These are phyloP conservation scores for Sesamia inferens DNA, from an alignment of 2,888 invertebrate genomes.

Conservation along the genomic window DNA sequence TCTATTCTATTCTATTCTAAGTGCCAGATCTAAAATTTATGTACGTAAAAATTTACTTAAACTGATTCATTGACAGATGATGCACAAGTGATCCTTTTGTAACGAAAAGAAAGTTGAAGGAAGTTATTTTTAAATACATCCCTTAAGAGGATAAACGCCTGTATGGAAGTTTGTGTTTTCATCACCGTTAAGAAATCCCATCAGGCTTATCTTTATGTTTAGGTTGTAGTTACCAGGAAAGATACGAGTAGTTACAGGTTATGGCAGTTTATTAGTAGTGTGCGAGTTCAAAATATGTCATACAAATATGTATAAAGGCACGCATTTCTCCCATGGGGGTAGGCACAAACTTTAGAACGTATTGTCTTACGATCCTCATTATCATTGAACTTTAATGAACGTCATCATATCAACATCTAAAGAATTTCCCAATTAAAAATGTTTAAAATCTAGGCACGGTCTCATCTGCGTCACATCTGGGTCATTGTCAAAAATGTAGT, in stretches of 20 bases:
- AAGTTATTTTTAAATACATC: neutral
- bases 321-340: neutral
- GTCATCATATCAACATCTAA: too few relatives aligned
- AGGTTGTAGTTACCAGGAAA: neutral
- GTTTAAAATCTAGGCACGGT: too few relatives aligned
- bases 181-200: neutral
- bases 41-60: neutral
- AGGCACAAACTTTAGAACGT: neutral
- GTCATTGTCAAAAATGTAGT: too few relatives aligned
- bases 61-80: neutral
- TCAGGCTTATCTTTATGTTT: neutral
- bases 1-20: too few relatives aligned
- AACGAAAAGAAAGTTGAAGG: neutral
- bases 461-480: too few relatives aligned
- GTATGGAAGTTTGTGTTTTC: neutral
- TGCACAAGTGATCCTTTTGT: neutral
- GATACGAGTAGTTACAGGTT: neutral
- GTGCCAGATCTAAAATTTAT: neutral
- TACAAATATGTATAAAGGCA: neutral
- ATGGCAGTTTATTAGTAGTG: neutral
- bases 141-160: neutral
- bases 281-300: neutral
- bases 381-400: neutral
- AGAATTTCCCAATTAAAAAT: too few relatives aligned
- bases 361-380: neutral